Base-by-base conservation (phyloP, 2,888 invertebrate genomes). In the Strigamia crassipes region DNA sequence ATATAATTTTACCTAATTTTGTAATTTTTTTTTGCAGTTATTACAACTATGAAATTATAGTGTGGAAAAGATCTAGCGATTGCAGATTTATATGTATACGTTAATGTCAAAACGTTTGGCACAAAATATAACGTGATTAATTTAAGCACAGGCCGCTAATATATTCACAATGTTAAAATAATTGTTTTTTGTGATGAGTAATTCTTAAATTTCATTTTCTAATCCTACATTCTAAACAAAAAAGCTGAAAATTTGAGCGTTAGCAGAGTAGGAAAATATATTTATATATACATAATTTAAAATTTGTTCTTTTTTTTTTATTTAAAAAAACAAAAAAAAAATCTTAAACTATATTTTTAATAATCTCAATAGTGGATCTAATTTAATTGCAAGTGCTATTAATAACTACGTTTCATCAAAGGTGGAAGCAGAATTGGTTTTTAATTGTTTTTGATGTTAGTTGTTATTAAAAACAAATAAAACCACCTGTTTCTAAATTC, bases 241-340 rank as follows among this genome's bases (percentile, higher is more conserved):
- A 56, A 9, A 56, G 56, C 56, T 56, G 56, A 56, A 56, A 56
- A 56, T 56, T 56, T 56, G 56, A 56, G 56, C 56, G 9, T 56
- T 56, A 56, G 56, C 56, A 56, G 56, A 56, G 56, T 56, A 56
- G 56, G 56, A 56, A 56, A 56, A 56, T 56, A 56, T 56, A 56
- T 56, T 56, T 56, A 18, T 56, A 9, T 56, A 9, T 56, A 56
- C 56, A 56, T 18, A 56, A 56, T 56, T 27, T 56, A 15, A 56
- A 56, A 56, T 56, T 56, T n/a, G 6, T 56, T 56, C 56, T 18
- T 56, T 46, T n/a, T 12, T 38, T 46, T 46, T 13, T n/a, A 46
- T 46, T 46, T 2, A 13, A 46, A 46, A 46, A 46, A 9, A 56
- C 1, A 56, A 56, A n/a, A 4, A 56, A n/a, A 9, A n/a, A 0